Evolutionary conservation across 1,140 invertebrate genomes (phyloP), one percentile per base, ranked within the genome.

Genomic region (Neelides sp.): DNA sequence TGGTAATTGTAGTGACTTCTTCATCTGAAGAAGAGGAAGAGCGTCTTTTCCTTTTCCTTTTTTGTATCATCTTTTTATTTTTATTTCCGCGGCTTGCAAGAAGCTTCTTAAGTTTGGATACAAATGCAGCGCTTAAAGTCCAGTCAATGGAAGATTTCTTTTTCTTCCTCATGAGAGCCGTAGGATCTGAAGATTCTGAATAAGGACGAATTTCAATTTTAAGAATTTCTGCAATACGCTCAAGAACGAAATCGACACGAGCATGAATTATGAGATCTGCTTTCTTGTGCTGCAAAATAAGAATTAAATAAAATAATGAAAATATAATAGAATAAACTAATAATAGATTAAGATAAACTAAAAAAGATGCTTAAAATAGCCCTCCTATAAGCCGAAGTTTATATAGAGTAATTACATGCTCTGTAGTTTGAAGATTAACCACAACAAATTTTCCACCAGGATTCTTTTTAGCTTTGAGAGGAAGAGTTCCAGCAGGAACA

Each of bases 381-480:
- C n/a, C 12, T 56, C 26, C 15, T 23, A 50, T 12, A 54, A 23
- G n/a, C n/a, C n/a, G n/a, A n/a, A n/a, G n/a, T n/a, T n/a, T n/a
- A n/a, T n/a, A 39, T 22, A 44, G 20, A 19, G 44, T 48, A 71
- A 74, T 76, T 74, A 89, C 87, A 73, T 93, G 85, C 77, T 96
- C 96, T 15, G 94, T 99, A 32, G 85, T 80, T 69, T 98, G 95
- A 26, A 98, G 73, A 71, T 98, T 99, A 46, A 94, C 85, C 62
- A 97, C 91, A 4, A 92, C 89, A 39, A 98, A 68, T 70, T 84
- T 85, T 41, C 90, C 82, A 36, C 81, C 82, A 4, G 15, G 32
- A 66, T 84, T 85, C 65, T 89, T 89, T 61, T 91, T 85, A 22
- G 83, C 84, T 52, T 82, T 76, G 17, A 95, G 66, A 26, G 95